A percentile compares a stretch with the other conserved stretches of the same genome.
phyloP scores from a whole-genome alignment of 2,797 vertebrate species.

The Avahi laniger region DNA sequence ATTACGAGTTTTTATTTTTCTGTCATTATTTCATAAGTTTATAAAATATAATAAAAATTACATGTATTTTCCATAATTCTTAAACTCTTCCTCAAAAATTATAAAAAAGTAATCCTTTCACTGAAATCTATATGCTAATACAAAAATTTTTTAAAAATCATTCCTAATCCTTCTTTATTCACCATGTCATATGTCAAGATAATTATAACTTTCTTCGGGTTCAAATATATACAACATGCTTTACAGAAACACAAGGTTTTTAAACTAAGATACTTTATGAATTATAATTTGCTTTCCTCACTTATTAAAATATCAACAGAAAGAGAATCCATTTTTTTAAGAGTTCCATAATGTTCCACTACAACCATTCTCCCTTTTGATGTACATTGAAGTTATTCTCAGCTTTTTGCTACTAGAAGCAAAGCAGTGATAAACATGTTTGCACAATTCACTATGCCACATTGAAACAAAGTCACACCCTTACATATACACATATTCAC shows the following conservation, averaged over 20 bases:
- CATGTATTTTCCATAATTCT: background rate
- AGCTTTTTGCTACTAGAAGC: background rate
- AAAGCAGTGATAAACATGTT: background rate
- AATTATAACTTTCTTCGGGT: background rate
- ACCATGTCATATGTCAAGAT: background rate
- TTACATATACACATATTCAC: background rate
- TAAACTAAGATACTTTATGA: background rate
- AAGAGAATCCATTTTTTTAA: conserved; percentile 8
- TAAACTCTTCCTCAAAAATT: conserved; percentile 28
- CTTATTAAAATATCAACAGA: conserved; percentile 32
- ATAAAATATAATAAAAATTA: conserved; percentile 4
- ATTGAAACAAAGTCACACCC: background rate
- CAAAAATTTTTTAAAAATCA: conserved; percentile 12
- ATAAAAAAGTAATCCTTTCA: background rate
- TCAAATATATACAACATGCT: background rate
- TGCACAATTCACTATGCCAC: background rate
- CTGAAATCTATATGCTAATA: conserved; percentile 25
- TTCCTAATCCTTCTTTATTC: background rate
- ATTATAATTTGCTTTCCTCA: background rate
- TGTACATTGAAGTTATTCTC: background rate
- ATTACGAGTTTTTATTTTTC: conserved; percentile 13
- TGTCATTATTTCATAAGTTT: conserved; percentile 8
- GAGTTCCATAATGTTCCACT: background rate
- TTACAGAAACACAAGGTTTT: background rate
- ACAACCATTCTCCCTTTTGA: background rate